phyloP scores from a whole-genome alignment of 2,797 vertebrate species.

The Limosa lapponica region DNA sequence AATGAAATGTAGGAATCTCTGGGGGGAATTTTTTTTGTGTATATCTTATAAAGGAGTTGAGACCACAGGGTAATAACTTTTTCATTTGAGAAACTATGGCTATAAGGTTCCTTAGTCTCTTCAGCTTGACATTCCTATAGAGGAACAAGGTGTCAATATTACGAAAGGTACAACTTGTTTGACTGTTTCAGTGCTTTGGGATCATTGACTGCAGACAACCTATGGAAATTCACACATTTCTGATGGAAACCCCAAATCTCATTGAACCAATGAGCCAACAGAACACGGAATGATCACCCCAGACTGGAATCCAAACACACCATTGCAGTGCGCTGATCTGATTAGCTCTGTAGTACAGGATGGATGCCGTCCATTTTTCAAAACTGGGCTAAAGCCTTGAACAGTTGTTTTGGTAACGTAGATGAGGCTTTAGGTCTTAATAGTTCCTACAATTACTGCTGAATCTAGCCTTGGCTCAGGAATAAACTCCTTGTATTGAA shows the following conservation, averaged over 20 bases:
- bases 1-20: not conserved
- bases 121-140: not conserved
- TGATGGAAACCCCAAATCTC: not conserved
- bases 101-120: not conserved
- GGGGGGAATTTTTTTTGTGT: not conserved
- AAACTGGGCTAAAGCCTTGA: constrained; percentile 53
- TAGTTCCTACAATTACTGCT: constrained; percentile 47
- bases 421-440: constrained; percentile 56
- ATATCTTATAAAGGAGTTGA: not conserved
- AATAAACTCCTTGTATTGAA: constrained; percentile 67
- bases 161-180: not conserved
- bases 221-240: not conserved
- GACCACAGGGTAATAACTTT: not conserved
- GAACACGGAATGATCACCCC: not conserved
- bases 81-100: not conserved
- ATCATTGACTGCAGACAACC: not conserved
- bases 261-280: not conserved
- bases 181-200: not conserved
- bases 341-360: not conserved
- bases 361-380: constrained; percentile 18
- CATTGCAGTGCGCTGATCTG: not conserved
- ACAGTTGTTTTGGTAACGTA: constrained; percentile 65
- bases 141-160: not conserved
- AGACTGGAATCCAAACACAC: not conserved
- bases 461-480: constrained; percentile 68